Base-by-base conservation (phyloP, 1,140 invertebrate genomes). In the Nixonia krombeini region DNA sequence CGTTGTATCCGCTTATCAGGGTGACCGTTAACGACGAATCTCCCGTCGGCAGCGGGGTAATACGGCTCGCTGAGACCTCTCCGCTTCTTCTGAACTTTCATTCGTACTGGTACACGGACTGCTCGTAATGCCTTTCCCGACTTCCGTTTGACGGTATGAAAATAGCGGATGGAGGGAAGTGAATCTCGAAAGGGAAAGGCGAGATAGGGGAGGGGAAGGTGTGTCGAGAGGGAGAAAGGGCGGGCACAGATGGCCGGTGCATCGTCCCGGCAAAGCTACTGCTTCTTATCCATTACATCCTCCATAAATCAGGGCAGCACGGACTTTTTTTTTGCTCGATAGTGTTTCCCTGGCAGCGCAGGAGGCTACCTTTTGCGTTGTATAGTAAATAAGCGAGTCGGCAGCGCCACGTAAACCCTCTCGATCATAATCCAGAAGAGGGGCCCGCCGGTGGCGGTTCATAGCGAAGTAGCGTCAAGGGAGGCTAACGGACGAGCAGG, bases 281-380 rank as follows among this genome's bases (percentile, higher is more conserved):
- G 10, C 29, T 45, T 45, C 29, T 38, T 45, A 47, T 47, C 44
- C 44, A 47, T 47, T 47, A 47, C 44, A 21, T 35, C 21, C 44
- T 29, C 28, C 29, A 47, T 47, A 33, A 47, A 47, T 47, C 26
- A 47, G 29, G 10, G 44, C 16, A n/a, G n/a, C n/a, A n/a, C n/a
- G n/a, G n/a, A n/a, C n/a, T 49, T 66, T 35, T 38, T 29, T 50
- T 33, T 12, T 25, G 18, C 18, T 6, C 21, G 15, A n/a, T 35
- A 44, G 12, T 33, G 40, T 44, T 25, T 42, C 15, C 23, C 26
- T 37, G 4, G 21, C 10, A 13, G 44, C 1, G 21, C 23, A 26
- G 35, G 37, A 55, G n/a, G n/a, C n/a, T 59, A 67, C 41, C 38
- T 58, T 65, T 66, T 50, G 46, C 47, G 67, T 51, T 51, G 21